A percentile compares a stretch with the other conserved stretches of the same genome.
Conservation (phyloP, 2,113 vertebrate genomes). For the Arvicanthis niloticus region DNA sequence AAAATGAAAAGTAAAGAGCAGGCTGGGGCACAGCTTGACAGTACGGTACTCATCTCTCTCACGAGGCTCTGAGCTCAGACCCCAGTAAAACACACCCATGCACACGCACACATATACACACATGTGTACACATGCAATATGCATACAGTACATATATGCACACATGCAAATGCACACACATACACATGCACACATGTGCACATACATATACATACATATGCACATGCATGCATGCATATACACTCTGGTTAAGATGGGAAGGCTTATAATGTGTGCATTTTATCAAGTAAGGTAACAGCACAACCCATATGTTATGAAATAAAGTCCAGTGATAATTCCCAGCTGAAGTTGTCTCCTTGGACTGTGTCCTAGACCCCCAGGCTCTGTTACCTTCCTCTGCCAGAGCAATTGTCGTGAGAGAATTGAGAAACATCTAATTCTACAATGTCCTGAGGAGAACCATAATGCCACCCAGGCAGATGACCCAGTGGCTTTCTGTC, state of each 20-base stretch:
- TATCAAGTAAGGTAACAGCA: neutral
- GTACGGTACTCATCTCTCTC: neutral
- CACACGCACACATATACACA: neutral
- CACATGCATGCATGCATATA: neutral
- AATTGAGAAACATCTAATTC: neutral
- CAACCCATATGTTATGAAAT: neutral
- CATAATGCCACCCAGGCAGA: neutral
- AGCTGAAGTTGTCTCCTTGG: neutral
- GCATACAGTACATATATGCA: neutral
- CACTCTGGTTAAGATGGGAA: neutral
- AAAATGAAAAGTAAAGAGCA: neutral
- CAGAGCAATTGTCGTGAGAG: neutral
- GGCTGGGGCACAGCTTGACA: neutral
- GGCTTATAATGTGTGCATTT: neutral
- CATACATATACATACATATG: rapidly evolving
- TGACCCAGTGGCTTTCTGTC: neutral
- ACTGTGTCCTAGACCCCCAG: neutral
- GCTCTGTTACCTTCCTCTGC: neutral
- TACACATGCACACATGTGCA: neutral
- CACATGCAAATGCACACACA: neutral
- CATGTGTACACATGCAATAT: neutral
- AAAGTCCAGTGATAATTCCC: neutral
- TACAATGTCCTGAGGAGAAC: neutral
- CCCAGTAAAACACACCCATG: neutral
- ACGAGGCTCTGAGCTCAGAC: neutral